Base-by-base conservation (phyloP, 2,797 vertebrate genomes). In the Hypotaenidia philippensis region DNA sequence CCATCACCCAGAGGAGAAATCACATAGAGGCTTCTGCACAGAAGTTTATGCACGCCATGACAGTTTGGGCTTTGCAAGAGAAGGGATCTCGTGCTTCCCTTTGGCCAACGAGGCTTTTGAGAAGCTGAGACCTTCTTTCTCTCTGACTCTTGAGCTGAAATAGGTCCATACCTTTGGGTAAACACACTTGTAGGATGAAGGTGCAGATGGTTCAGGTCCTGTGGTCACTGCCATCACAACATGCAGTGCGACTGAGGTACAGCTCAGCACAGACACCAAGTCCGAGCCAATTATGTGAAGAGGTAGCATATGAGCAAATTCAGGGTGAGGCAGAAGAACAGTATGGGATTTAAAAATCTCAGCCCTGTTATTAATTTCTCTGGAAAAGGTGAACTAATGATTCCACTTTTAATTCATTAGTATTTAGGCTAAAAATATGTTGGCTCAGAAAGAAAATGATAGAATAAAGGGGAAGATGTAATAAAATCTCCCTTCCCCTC, bases 361-460 rank as follows among this genome's bases (percentile, higher is more conserved):
- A 83, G 31, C 31, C 36, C 47, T 83, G 75, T 85, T 92, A 91
- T 94, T 93, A 87, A 87, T 95, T 96, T 93, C 47, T 78, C 78
- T 66, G 61, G 68, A 92, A 92, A 80, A 80, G 52, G 78, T 94
- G 77, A 87, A 80, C 70, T 89, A 89, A 74, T 85, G 57, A 88
- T 93, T 86, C 59, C 88, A 14, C 69, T 92, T 95, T 91, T 90
- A 87, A 94, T 81, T 94, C 66, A 79, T 92, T 93, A 83, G 70
- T 86, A 84, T 75, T 92, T 93, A 95, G 70, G 76, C 50, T 94
- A 89, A 91, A 93, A 94, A 77, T 83, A 83, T 7, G 68, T 75
- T 88, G 82, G 64, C 57, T 93, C 50, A 60, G 59, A 83, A 84
- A 91, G 77, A 82, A 94, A 93, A 94, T 82, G 19, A 31, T 56